Evolutionary conservation across 2,888 invertebrate genomes (phyloP), one percentile per base, ranked within the genome.

Genomic region (Drosophila formosana): DNA sequence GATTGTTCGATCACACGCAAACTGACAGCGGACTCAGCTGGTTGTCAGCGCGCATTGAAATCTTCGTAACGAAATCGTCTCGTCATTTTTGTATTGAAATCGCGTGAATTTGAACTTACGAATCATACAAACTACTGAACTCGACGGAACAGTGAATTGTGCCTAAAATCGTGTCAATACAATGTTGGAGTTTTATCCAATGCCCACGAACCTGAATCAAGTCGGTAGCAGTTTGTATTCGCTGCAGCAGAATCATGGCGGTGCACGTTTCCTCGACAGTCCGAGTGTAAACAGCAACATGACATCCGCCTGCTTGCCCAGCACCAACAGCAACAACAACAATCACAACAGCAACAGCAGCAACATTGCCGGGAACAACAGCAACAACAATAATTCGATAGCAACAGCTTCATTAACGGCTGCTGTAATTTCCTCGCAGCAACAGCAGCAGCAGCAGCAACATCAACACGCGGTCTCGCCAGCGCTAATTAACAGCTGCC

Each of bases 111-210:
- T 41, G 4, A 30, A 43, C 37, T 11, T 18, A 18, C 18, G 18
- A 8, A 11, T 5, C 30, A 50, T 55, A 8, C 9, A 8, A 13
- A 18, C 11, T 49, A 8, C 28, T 4, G 13, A 43, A 68, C 18
- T 71, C 47, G 9, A 39, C 45, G 43, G 34, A 69, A 68, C 5
- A 50, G 71, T 74, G 60, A 37, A 47, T 18, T 18, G 57, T 57
- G 57, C 28, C 32, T 56, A 63, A 55, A 63, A 55, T 37, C 41
- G 81, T 66, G 49, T 53, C 52, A 72, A 75, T 72, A 90, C 82
- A 87, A 92, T 92, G 92, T 89, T 92, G 80, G 92, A 92, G 78
- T 92, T 92, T 72, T 92, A 92, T 88, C 92, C 92, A 74, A 91
- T 92, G 90, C 92, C 92, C 72, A 92, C 92, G 60, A 91, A 90